Percentiles rank a stretch among this genome's conserved stretches.
phyloP scores from a whole-genome alignment of 2,113 vertebrate species.

The Synchiropus splendidus region DNA sequence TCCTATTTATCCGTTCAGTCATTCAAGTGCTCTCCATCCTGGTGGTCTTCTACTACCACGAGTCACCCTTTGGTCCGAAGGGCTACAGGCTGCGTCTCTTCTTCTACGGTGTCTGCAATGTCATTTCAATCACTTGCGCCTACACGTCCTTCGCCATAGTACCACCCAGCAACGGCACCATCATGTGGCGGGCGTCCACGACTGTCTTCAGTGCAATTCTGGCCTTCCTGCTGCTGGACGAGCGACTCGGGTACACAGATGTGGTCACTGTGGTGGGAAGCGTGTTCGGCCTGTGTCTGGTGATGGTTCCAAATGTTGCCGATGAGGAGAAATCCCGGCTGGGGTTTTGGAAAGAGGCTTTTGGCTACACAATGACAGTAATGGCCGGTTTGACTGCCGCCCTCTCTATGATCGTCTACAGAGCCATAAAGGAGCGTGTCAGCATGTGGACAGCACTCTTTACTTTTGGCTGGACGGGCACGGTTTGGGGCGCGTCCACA shows the following conservation, averaged over 20 bases:
- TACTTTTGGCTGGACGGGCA: slow-evolving; percentile 97
- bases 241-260: slow-evolving; percentile 82
- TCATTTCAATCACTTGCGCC: slow-evolving; percentile 96
- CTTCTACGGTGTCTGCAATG: slow-evolving; percentile 92
- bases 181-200: slow-evolving; percentile 96
- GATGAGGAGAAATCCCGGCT: slow-evolving; percentile 82
- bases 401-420: slow-evolving; percentile 95
- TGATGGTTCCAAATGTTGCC: slow-evolving; percentile 91
- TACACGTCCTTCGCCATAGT: slow-evolving; percentile 98
- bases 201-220: slow-evolving; percentile 92
- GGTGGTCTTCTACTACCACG: slow-evolving; percentile 85
- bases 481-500: slow-evolving; percentile 87
- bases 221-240: slow-evolving; percentile 89
- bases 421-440: slow-evolving; percentile 88
- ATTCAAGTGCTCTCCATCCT: slow-evolving; percentile 86
- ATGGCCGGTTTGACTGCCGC: slow-evolving; percentile 93
- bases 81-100: slow-evolving; percentile 88
- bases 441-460: slow-evolving; percentile 99
- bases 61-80: slow-evolving; percentile 88
- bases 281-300: slow-evolving; percentile 85
- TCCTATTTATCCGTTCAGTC: slow-evolving; percentile 94
- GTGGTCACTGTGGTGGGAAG: slow-evolving; percentile 82
- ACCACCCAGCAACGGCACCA: slow-evolving; percentile 91
- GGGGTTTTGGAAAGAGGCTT: slow-evolving; percentile 93
- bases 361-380: slow-evolving; percentile 95